Evolutionary conservation across 2,797 vertebrate species (phyloP).

Genomic region (Vultur gryphus): DNA sequence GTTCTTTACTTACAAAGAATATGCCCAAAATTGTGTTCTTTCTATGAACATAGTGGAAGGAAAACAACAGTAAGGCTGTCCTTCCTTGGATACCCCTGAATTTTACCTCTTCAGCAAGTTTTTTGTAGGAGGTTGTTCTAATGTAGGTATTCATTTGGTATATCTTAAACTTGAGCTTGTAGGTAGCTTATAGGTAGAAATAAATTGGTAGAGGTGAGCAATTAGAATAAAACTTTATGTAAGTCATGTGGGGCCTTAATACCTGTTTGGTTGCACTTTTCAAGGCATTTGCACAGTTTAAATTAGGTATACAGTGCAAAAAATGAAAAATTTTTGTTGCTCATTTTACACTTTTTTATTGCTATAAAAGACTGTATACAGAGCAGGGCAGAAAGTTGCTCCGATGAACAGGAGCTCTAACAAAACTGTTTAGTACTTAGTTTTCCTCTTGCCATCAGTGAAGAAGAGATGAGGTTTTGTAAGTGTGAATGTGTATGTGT

Average conservation of each 20-base stretch:
- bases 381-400: background rate
- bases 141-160: background rate
- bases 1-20: background rate
- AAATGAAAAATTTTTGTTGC: background rate
- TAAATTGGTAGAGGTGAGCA: background rate
- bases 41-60: background rate
- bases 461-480: background rate
- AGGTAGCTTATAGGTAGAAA: background rate
- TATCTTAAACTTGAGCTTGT: background rate
- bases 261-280: background rate
- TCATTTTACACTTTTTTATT: background rate
- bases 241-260: background rate
- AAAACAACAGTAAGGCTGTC: background rate
- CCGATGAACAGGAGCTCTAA: background rate
- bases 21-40: background rate
- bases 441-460: background rate
- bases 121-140: background rate
- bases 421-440: background rate
- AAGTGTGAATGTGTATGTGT: accelerated
- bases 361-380: background rate
- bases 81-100: background rate
- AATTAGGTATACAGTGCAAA: background rate
- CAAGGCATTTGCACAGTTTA: background rate
- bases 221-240: background rate
- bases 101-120: background rate